Evolutionary conservation across 2,797 vertebrate genomes (phyloP), one percentile per base, ranked within the genome.

Genomic region (Anguilla obscura): DNA sequence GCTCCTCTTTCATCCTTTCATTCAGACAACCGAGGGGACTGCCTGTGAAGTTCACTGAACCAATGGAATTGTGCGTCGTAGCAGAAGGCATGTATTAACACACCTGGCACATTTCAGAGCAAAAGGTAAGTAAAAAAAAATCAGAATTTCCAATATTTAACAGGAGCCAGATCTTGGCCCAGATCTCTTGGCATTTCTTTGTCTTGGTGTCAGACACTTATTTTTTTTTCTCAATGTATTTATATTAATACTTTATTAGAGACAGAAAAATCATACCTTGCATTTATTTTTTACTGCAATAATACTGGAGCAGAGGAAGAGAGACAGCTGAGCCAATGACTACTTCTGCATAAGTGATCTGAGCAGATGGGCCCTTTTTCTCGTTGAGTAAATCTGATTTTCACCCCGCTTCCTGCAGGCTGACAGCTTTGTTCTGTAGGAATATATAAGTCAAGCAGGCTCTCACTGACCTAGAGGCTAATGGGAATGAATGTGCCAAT

Each of bases 1-100:
- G 76, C 18, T 66, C 7, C 33, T n/a, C 79, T 87, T 87, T 84
- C 33, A 69, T 88, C 76, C 1, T n/a, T n/a, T 24, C 27, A 9
- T 82, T 82, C 79, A 50, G 45, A 50, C 45, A 10, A 21, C 79
- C 45, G 40, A 10, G 1, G 79, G 79, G 79, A 48, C 45, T n/a
- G 24, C 45, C 69, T 83, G 76, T 45, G 18, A 50, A 63, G 79
- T 66, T 87, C 56, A 50, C 54, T 48, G 58, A 83, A 66, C 45
- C 74, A 83, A 60, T 83, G 48, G 80, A 84, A 66, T 66, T 54
- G 66, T 52, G 40, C 36, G 14, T 84, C 24, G n/a, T 33, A 63
- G 86, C 74, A 40, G 82, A 69, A 71, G 79, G 48, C 66, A 3
- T 21, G 76, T 40, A 14, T 84, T 58, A 66, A 84, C 58, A 40